phyloP scores from a whole-genome alignment of 1,140 invertebrate species.

The Orchestia grillus region DNA sequence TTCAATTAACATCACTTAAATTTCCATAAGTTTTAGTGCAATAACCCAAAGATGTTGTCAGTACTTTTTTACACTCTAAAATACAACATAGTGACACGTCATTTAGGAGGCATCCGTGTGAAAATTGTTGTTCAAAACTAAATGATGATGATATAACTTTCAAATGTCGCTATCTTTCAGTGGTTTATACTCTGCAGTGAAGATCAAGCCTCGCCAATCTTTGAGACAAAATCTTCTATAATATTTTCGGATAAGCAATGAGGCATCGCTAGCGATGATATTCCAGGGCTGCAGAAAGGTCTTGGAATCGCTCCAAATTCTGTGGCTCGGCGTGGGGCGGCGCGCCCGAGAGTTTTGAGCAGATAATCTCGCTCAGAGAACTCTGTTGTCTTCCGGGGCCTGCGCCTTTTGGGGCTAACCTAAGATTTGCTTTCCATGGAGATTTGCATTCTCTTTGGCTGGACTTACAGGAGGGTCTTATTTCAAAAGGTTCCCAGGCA shows the following conservation, averaged over 20 bases:
- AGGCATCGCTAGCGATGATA: neutral
- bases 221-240: too few species aligned
- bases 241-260: neutral
- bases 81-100: too few species aligned
- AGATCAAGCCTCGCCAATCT: too few species aligned
- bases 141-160: too few species aligned
- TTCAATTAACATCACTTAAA: too few species aligned
- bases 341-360: conserved; percentile 35
- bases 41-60: too few species aligned
- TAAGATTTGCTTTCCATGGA: conserved; percentile 15
- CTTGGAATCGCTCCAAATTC: conserved; percentile 52
- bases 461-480: neutral
- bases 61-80: too few species aligned
- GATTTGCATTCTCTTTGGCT: conserved; percentile 43
- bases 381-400: conserved; percentile 52
- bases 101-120: too few species aligned
- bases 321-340: conserved; percentile 26
- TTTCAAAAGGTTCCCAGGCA: neutral
- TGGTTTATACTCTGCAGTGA: too few species aligned
- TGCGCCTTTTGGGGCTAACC: conserved; percentile 33
- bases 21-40: too few species aligned
- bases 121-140: too few species aligned
- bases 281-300: conserved; percentile 17
- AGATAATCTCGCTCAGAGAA: conserved; percentile 43
- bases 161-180: too few species aligned